Conservation (phyloP, 2,797 vertebrate genomes). For the Rhinatrema bivittatum region DNA sequence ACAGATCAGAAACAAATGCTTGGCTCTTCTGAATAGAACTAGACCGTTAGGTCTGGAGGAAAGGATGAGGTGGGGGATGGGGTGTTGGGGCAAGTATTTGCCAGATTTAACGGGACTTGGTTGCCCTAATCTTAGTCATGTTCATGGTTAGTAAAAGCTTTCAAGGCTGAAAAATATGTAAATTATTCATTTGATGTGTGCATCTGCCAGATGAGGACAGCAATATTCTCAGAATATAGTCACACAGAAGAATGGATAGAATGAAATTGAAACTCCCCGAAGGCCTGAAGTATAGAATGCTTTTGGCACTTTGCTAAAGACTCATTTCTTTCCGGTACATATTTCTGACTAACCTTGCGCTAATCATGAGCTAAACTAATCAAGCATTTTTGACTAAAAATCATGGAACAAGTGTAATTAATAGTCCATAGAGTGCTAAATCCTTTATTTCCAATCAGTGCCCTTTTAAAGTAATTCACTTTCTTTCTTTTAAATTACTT, state of each 20-base stretch:
- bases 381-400: conserved; percentile 15
- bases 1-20: too few species aligned
- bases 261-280: conserved; percentile 16
- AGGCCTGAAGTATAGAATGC: neutral
- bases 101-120: too few species aligned
- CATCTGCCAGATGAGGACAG: conserved; percentile 18
- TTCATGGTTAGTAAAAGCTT: neutral
- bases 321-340: neutral
- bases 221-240: neutral
- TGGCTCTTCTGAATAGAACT: too few species aligned
- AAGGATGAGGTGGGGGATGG: too few species aligned
- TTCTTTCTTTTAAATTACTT: neutral
- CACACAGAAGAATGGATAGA: neutral
- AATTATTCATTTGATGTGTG: conserved; percentile 46
- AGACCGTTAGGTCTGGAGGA: too few species aligned
- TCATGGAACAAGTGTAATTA: conserved; percentile 25
- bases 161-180: conserved; percentile 17
- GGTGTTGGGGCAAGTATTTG: too few species aligned
- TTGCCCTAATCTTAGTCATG: too few species aligned
- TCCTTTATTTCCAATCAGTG: conserved; percentile 29
- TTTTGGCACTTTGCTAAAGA: conserved; percentile 8
- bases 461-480: conserved; percentile 12
- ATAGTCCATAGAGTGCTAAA: conserved; percentile 34
- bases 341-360: conserved; percentile 13
- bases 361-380: too few species aligned